Base-by-base conservation (phyloP, 2,888 invertebrate genomes). In the Proisotoma minuta region DNA sequence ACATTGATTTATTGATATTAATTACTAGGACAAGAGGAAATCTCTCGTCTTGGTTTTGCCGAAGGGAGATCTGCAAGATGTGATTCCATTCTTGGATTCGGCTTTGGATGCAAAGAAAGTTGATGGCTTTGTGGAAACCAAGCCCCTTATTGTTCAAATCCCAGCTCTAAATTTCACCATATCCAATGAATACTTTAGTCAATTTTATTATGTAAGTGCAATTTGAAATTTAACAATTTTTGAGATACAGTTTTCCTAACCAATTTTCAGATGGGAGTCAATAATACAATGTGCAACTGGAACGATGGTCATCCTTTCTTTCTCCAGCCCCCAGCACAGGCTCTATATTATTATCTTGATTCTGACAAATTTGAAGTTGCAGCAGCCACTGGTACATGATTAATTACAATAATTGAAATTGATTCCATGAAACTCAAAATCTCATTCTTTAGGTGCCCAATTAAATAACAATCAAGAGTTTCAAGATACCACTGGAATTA, bases 31-130 rank as follows among this genome's bases (percentile, higher is more conserved):
- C 34, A 63, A 63, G 20, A 48, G 63, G 22, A 69, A 69, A 56
- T 68, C 68, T n/a, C 51, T 71, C 24, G 71, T 71, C 2, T 62
- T 71, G 43, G 64, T 71, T 34, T 53, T 68, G 22, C 71, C 71
- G 2, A 66, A 66, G 34, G 63, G 61, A 8, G 65, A 62, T 20
- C 49, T 71, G 12, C 61, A 62, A 12, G 56, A 66, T 23, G 40
- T 68, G 59, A 57, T 63, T 20, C 65, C 66, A 3, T 68, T 66
- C 52, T 22, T 71, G 2, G 68, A 70, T 23, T 66, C 63, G 18
- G 65, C 66, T 10, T 51, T 71, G 15, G 60, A 67, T 39, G 59
- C 65, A 5, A 62, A 63, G 1, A 60, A 66, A 40, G 57, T 62
- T 2, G 63, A 68, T 22, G 66, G 66, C 20, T 59, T 47, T 27